Base-by-base conservation (phyloP, 2,113 vertebrate species). In the Anhinga rufa region DNA sequence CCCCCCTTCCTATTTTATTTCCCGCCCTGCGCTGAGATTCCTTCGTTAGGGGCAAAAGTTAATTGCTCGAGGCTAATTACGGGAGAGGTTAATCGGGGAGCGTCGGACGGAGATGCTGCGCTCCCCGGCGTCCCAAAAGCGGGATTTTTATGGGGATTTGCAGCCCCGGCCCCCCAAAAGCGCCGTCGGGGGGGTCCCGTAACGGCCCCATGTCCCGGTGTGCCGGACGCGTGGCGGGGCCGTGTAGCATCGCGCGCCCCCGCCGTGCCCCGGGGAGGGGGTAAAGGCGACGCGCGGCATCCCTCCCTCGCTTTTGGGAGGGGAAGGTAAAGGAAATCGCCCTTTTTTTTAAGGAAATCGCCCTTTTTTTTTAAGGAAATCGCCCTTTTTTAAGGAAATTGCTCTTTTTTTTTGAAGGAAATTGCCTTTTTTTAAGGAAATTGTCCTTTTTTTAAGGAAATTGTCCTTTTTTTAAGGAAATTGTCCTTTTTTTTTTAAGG, bases 21-120 rank as follows among this genome's bases (percentile, higher is more conserved):
- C 6, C 15, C 42, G 80, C 86, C 61, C 18, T 1, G 20, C 1
- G 1, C 69, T 42, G 64, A 66, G 77, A 86, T 89, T 77, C 40
- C 81, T 82, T 62, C 32, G 1, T 89, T 72, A 81, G 90, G 87
- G 81, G 68, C 80, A 83, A 54, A 88, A 91, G 90, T 91, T 94
- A 94, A 95, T 96, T 91, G 84, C 82, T 91, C 9, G 26, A 10
- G 49, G 82, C 83, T 93, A 88, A 93, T 96, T 94, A 70, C 5
- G 5, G 61, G 49, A 28, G 42, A 78, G 82, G 84, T 91, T 92
- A 88, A 94, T 79, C 9, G 52, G 52, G 76, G 62, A 1, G 52
- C 25, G 9, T 28, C 21, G 36, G 86, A 54, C 6, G 7, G 36
- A 17, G 46, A 2, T 29, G 57, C 66, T 0, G 2, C 5, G 24